Evolutionary conservation across 2,113 vertebrate genomes (phyloP).

Genomic region (Spheniscus mendiculus): DNA sequence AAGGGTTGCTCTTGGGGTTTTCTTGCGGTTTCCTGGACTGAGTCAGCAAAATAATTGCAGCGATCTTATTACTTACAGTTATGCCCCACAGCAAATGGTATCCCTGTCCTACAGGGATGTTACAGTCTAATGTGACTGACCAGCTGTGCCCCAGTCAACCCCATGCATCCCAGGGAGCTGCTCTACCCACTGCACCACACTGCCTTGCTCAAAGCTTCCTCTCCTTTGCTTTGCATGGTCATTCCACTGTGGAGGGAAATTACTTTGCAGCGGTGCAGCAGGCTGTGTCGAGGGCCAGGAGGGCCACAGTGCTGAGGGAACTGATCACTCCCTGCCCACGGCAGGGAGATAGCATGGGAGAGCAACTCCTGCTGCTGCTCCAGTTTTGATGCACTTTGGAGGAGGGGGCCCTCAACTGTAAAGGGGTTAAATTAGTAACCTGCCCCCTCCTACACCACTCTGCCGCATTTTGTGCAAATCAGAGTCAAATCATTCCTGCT

Average conservation of each 20-base stretch:
- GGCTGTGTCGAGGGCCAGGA: neutral
- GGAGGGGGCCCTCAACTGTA: neutral
- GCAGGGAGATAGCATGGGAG: neutral
- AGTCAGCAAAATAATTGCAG: neutral
- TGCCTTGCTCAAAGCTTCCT: neutral
- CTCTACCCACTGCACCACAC: fast-evolving
- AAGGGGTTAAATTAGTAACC: neutral
- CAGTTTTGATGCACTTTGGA: neutral
- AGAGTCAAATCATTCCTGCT: too few species aligned
- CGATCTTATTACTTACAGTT: fast-evolving
- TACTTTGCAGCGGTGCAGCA: neutral
- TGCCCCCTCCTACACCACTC: neutral
- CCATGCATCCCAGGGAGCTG: neutral
- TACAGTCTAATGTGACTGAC: neutral
- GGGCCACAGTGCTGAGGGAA: neutral
- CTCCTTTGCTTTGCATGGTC: neutral
- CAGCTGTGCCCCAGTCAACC: neutral
- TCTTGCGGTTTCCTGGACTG: neutral
- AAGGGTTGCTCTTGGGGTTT: neutral
- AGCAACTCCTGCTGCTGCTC: neutral
- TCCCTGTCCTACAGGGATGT: neutral
- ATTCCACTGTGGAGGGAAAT: neutral
- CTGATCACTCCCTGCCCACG: fast-evolving
- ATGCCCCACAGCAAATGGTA: neutral
- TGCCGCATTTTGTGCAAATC: neutral